Evolutionary conservation across 2,797 vertebrate species (phyloP), one percentile per base, ranked within the genome.

Genomic region (Catamblyrhynchus diadema): DNA sequence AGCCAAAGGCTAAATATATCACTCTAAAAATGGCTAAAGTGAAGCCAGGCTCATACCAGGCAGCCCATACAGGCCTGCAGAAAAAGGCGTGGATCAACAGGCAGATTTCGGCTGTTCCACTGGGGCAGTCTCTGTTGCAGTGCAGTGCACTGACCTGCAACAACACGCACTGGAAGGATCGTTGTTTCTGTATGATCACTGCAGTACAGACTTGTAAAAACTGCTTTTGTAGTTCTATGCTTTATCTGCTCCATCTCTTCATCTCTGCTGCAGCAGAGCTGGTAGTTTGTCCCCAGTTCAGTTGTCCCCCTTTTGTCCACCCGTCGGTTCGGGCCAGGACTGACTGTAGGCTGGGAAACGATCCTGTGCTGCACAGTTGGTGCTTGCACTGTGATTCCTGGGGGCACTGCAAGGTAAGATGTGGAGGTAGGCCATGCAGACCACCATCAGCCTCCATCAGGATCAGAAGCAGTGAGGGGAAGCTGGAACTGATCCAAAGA

Each of bases 291-390:
- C 23, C 13, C 17, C 1, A 1, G 2, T 0, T 24, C 1, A 1
- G 2, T 0, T 22, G 21, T 50, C 3, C 12, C 15, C 13, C 6
- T 65, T 69, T 8, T 14, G 23, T 21, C 14, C 33, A 21, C 11
- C 5, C 4, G 3, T 41, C 4, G 0, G 39, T 10, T 9, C 0
- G 1, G 4, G 22, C 28, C 9, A 25, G 42, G 1, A 0, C 37
- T 53, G 50, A 44, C 42, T 13, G 18, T 0, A 22, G 24, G 30
- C n/a, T 45, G 45, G n/a, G 18, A 57, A 53, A 30, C 0, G 0
- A n/a, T 48, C 24, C 62, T 7, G 8, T 5, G 22, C 54, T 50
- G 41, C 6, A 19, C 33, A 2, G 0, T 8, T 33, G 6, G 8
- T 2, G 14, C 11, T 41, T 28, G n/a, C 16, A 6, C 22, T 33